Evolutionary conservation across 2,888 invertebrate species (phyloP), one percentile per base, ranked within the genome.

Genomic region (Heteropelma amictum): DNA sequence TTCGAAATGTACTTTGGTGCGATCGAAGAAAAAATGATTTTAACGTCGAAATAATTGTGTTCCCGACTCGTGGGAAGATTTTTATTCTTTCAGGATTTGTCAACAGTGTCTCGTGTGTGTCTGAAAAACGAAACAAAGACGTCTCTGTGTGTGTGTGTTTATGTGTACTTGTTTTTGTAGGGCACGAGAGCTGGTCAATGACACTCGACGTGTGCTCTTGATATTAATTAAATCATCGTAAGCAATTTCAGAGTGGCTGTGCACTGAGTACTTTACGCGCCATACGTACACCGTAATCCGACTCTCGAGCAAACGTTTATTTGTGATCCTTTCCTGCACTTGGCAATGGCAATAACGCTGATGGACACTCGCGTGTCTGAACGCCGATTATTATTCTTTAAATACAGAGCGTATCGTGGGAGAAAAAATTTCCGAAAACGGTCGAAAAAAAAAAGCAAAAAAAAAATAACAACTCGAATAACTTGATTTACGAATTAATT

Each of bases 181-280:
- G 35, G 26, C 26, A 38, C 17, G 54, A 68, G 68, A 49, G 58
- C 68, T 49, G 58, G 51, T 51, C 51, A 26, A 26, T 40, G 51
- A 51, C 68, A 58, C 68, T 58, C 51, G 51, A 40, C 21, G 23
- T 30, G 38, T 69, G 68, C 60, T 60, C 68, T 58, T 69, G 42
- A 69, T 69, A 58, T 51, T 69, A 40, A 60, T 49, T 69, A 60
- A 60, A 51, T 51, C 68, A 58, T 35, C 60, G 69, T 53, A 17
- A 69, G 42, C 53, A 53, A 30, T 53, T 40, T 61, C 42, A 42
- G 49, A 33, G 60, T 42, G 53, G 40, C 30, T 61, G 26, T 21
- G 14, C 23, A 26, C 7, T n/a, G 38, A 58, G n/a, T 10, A n/a
- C n/a, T 23, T 3, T 42, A 10, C 10, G 8, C 21, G 7, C 19